These are phyloP conservation scores for Peromyscus nudipes DNA, from an alignment of 2,797 vertebrate species.

Conservation along the genomic window DNA sequence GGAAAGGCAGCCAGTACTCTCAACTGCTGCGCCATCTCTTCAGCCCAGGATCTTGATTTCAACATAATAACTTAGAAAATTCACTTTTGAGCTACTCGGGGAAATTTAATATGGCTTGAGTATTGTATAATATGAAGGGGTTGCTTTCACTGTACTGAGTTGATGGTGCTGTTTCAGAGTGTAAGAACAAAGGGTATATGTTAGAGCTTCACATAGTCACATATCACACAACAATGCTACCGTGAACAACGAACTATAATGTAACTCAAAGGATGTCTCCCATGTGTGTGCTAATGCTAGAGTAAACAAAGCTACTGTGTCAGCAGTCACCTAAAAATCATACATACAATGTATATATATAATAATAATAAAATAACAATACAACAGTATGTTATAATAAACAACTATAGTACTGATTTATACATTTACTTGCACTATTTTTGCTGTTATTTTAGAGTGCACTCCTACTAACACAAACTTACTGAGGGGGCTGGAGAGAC, in stretches of 20 bases:
- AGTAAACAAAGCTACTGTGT: neutral
- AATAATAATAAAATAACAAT: neutral
- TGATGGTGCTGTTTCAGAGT: neutral
- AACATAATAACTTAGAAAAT: conserved; percentile 36
- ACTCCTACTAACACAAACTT: neutral
- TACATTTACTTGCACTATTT: neutral
- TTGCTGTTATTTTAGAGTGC: neutral
- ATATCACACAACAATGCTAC: neutral
- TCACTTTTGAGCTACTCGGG: neutral
- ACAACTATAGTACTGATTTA: neutral
- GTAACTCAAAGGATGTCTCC: neutral
- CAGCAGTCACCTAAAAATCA: neutral
- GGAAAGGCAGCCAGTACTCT: neutral
- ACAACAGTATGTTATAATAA: neutral
- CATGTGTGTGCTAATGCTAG: neutral
- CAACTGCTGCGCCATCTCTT: neutral
- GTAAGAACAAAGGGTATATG: neutral
- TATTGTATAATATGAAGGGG: conserved; percentile 4
- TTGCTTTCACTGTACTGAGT: neutral
- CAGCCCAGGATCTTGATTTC: neutral
- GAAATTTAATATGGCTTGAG: neutral
- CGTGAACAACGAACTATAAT: neutral
- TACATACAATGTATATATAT: neutral
- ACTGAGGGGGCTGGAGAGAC: neutral
- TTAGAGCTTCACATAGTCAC: neutral